Conservation (phyloP, 1,140 invertebrate species). For the Tenebrio molitor region DNA sequence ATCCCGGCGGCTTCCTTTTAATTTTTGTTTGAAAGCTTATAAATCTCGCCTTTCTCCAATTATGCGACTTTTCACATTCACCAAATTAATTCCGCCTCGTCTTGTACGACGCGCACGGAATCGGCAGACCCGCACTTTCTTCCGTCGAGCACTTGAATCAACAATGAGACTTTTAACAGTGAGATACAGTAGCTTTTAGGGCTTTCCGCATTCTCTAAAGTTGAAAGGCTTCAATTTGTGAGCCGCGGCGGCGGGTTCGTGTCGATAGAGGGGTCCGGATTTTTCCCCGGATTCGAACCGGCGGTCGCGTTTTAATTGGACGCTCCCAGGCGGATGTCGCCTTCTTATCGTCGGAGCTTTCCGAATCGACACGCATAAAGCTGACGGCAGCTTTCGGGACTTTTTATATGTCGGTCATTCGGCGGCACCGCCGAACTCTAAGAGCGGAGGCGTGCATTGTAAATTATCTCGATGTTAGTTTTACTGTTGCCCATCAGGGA, state of each 20-base stretch:
- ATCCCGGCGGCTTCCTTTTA: slow-evolving; percentile 41
- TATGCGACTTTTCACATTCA: slow-evolving; percentile 47
- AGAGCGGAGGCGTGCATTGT: slow-evolving; percentile 50
- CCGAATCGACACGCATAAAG: slow-evolving; percentile 40
- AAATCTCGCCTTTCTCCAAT: slow-evolving; percentile 45
- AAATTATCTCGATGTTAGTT: slow-evolving; percentile 50
- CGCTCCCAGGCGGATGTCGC: too few species aligned
- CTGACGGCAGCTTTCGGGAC: slow-evolving; percentile 34
- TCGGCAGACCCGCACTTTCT: slow-evolving; percentile 26
- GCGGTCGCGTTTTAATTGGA: background rate
- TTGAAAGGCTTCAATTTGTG: slow-evolving; percentile 26
- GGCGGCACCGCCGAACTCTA: slow-evolving; percentile 35
- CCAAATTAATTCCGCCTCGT: slow-evolving; percentile 41
- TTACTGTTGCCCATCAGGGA: slow-evolving; percentile 44
- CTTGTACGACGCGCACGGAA: slow-evolving; percentile 30
- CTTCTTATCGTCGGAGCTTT: slow-evolving; percentile 17
- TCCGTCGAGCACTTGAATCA: slow-evolving; percentile 42
- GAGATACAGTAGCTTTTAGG: slow-evolving; percentile 40
- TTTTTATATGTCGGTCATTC: slow-evolving; percentile 49
- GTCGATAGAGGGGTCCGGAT: background rate
- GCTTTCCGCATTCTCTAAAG: slow-evolving; percentile 36
- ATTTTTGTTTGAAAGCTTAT: slow-evolving; percentile 45
- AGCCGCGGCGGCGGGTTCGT: background rate
- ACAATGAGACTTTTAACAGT: slow-evolving; percentile 44
- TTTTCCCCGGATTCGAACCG: background rate